These are phyloP conservation scores for Tupiocoris notatus DNA, from an alignment of 2,888 invertebrate species.

Conservation along the genomic window DNA sequence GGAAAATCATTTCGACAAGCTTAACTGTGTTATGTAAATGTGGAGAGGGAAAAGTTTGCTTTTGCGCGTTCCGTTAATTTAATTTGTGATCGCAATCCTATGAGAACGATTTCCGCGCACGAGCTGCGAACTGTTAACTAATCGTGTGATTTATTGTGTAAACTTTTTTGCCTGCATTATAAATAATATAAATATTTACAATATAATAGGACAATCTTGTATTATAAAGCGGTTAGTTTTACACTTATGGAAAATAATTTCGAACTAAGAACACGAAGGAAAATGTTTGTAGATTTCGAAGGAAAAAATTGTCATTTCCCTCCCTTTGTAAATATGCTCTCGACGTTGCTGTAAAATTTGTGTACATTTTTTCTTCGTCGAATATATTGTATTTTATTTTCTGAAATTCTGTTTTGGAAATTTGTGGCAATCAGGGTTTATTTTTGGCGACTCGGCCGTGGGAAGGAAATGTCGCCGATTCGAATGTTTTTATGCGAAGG, in stretches of 20 bases:
- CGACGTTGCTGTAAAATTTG: slow-evolving; percentile 19
- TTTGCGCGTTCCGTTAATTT: background rate
- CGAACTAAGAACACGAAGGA: slow-evolving; percentile 28
- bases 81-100: background rate
- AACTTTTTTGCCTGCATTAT: slow-evolving; percentile 22
- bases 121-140: background rate
- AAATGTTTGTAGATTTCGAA: slow-evolving; percentile 34
- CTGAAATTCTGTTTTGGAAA: background rate
- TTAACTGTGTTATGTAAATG: background rate
- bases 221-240: slow-evolving; percentile 45
- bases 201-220: slow-evolving; percentile 45
- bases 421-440: slow-evolving; percentile 29
- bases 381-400: slow-evolving; percentile 12
- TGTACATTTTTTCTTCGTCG: slow-evolving; percentile 3
- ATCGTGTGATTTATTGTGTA: slow-evolving; percentile 22
- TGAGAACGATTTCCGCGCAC: background rate
- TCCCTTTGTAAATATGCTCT: slow-evolving; percentile 35
- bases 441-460: slow-evolving; percentile 20
- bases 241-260: slow-evolving; percentile 39
- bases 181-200: slow-evolving; percentile 41
- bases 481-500: too few relatives aligned
- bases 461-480: too few relatives aligned
- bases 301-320: too few relatives aligned
- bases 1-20: background rate
- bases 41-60: background rate